Base-by-base conservation (phyloP, 2,797 vertebrate genomes). In the Manis crassicaudata region DNA sequence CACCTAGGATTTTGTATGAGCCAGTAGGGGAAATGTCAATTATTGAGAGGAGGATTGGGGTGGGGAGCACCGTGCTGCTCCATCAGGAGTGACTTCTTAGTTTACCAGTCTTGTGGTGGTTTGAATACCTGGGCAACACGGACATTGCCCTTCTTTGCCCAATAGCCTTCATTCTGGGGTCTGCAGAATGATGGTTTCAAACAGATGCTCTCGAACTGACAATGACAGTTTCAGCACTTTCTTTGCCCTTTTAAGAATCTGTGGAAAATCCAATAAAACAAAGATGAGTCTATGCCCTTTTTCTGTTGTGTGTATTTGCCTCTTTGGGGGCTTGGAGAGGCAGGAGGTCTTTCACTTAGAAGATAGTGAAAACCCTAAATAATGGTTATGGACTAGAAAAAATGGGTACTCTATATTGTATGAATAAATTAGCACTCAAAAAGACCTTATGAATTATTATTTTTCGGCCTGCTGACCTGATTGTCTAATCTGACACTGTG, bases 181-280 rank as follows among this genome's bases (percentile, higher is more conserved):
- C 25, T 8, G 21, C 29, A 50, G 25, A 52, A 35, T 14, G 56
- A 1, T 0, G 1, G 16, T 43, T 92, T 80, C 20, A 13, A 62
- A 76, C 46, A 17, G 63, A 43, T 32, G 60, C 62, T 32, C 29
- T 37, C n/a, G 46, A 40, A 3, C 9, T 25, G 27, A 29, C 40
- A 37, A 7, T 32, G 40, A 29, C 73, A 17, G 46, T 70, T 63
- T 52, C 73, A 35, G 37, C 40, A 14, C 10, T n/a, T 52, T 84
- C 35, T 80, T n/a, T 75, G 83, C 21, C 67, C 73, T 58, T 80
- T 63, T 25, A 82, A 77, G 60, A 90, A 72, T 63, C 18, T 52
- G 60, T 37, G 60, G 86, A 70, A 50, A 32, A 52, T 40, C 43
- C 65, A 46, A 54, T 70, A 29, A 52, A 37, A 72, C 23, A 37